Evolutionary conservation across 2,113 vertebrate species (phyloP).

Genomic region (Taurulus bubalis): DNA sequence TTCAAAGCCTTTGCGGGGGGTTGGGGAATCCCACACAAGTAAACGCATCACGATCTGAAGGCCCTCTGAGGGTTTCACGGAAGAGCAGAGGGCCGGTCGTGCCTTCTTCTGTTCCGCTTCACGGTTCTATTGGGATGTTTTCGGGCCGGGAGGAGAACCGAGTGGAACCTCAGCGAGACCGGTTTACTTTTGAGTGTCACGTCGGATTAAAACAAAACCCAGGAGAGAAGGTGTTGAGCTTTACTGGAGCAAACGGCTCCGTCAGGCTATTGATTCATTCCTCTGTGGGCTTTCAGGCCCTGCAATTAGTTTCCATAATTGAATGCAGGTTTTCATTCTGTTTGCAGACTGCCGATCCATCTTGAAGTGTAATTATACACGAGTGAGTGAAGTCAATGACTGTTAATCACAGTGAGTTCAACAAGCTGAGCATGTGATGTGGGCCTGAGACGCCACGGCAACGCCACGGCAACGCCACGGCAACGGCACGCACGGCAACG

Average conservation of each 20-base stretch:
- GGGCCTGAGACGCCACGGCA: too few species aligned
- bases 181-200: background rate
- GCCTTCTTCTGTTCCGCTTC: background rate
- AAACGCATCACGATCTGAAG: too few species aligned
- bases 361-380: too few species aligned
- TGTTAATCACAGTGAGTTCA: background rate
- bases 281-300: slow-evolving; percentile 4
- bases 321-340: background rate
- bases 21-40: slow-evolving; percentile 40
- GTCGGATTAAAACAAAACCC: background rate
- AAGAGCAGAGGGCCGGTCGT: too few species aligned
- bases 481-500: too few species aligned
- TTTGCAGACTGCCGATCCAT: slow-evolving; percentile 15
- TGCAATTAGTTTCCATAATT: slow-evolving; percentile 5
- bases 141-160: too few species aligned
- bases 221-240: slow-evolving; percentile 20
- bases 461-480: too few species aligned
- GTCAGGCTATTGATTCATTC: slow-evolving; percentile 17
- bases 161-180: too few species aligned
- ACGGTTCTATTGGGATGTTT: background rate
- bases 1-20: slow-evolving; percentile 23
- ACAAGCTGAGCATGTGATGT: too few species aligned
- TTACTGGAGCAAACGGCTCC: slow-evolving; percentile 8
- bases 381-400: background rate
- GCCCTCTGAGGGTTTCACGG: too few species aligned